These are phyloP conservation scores for Arrhamphus sclerolepis DNA, from an alignment of 2,797 vertebrate genomes.

Conservation along the genomic window DNA sequence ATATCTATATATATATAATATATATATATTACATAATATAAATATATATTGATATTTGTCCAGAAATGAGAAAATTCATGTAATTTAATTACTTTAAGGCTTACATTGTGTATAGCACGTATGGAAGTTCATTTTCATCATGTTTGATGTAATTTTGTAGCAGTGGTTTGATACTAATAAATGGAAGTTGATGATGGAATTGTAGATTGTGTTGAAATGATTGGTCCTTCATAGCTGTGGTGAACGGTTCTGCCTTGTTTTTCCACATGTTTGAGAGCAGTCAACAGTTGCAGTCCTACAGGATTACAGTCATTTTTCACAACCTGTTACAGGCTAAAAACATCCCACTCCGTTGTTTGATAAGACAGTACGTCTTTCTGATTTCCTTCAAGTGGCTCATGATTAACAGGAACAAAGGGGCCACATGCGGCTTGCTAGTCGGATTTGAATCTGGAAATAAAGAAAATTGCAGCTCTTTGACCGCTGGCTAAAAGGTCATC, in stretches of 20 bases:
- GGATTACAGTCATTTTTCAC: conserved; percentile 50
- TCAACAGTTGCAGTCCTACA: conserved; percentile 16
- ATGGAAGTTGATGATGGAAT: conserved; percentile 83
- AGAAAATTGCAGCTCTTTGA: too few species aligned
- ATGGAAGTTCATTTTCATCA: conserved; percentile 83
- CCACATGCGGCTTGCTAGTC: too few species aligned
- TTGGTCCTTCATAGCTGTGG: conserved; percentile 16
- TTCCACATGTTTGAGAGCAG: conserved; percentile 21
- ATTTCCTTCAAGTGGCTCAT: conserved; percentile 8
- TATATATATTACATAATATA: conserved; percentile 60
- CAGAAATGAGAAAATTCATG: conserved; percentile 74
- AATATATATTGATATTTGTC: conserved; percentile 84
- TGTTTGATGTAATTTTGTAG: conserved; percentile 86
- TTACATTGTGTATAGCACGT: conserved; percentile 85
- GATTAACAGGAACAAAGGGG: not conserved
- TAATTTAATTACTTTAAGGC: conserved; percentile 81
- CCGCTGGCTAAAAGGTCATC: too few species aligned
- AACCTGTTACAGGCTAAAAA: conserved; percentile 43
- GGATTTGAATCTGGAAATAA: too few species aligned
- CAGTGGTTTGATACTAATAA: conserved; percentile 88
- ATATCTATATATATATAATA: conserved; percentile 73
- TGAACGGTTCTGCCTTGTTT: not conserved
- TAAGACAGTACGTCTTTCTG: conserved; percentile 22
- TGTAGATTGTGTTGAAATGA: conserved; percentile 61
- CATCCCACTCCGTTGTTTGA: conserved; percentile 34